phyloP scores from a whole-genome alignment of 2,888 invertebrate species.

The Pollenia labialis region DNA sequence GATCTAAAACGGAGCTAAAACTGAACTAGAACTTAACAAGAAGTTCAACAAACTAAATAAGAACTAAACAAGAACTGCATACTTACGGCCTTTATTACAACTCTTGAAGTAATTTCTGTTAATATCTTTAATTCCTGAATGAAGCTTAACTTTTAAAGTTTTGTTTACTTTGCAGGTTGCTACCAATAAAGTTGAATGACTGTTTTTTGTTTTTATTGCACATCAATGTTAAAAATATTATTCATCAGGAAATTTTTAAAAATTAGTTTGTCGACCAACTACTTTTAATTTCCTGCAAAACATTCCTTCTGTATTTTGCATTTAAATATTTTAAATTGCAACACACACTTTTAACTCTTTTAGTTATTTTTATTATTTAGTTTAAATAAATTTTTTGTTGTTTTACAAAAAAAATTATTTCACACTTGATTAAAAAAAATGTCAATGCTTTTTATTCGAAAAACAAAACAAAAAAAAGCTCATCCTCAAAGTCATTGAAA shows the following conservation, averaged over 20 bases:
- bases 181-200: constrained; percentile 12
- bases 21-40: too few species aligned
- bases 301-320: neutral
- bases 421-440: constrained; percentile 67
- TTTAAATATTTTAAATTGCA: neutral
- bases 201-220: neutral
- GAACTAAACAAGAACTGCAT: too few species aligned
- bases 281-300: neutral
- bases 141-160: neutral
- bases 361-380: constrained; percentile 21
- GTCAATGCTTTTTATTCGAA: constrained; percentile 58
- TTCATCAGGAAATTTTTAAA: neutral
- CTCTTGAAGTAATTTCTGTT: neutral
- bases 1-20: too few species aligned
- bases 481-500: constrained; percentile 60
- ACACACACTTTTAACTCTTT: neutral
- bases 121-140: neutral
- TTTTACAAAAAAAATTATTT: constrained; percentile 48
- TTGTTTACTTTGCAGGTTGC: too few species aligned
- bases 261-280: too few species aligned
- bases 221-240: constrained; percentile 24
- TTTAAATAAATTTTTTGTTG: constrained; percentile 13
- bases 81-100: neutral
- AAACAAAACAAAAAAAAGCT: constrained; percentile 13
- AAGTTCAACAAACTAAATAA: too few species aligned